Conservation (phyloP, 2,113 vertebrate genomes). For the Grammomys surdaster region DNA sequence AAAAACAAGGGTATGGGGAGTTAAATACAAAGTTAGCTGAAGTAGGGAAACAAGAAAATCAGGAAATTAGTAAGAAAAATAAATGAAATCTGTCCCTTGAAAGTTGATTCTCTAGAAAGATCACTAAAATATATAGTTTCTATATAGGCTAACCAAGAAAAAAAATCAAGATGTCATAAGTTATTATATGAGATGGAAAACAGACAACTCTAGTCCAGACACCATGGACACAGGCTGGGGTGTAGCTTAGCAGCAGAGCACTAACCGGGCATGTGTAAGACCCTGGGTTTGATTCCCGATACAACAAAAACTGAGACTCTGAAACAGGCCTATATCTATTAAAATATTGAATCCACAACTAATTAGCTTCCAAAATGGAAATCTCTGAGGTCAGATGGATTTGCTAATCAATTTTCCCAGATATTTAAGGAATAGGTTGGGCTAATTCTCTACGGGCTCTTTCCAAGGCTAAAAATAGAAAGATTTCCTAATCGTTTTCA, state of each 20-base stretch:
- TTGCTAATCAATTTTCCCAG: neutral
- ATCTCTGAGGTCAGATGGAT: neutral
- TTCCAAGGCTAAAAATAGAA: neutral
- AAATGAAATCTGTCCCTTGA: neutral
- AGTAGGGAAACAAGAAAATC: neutral
- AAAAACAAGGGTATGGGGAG: neutral
- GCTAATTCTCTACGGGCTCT: neutral
- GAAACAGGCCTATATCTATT: neutral
- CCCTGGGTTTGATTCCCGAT: neutral
- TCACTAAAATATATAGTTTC: neutral
- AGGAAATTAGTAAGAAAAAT: neutral
- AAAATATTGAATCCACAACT: neutral
- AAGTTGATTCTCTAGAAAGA: neutral
- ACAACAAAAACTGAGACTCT: neutral
- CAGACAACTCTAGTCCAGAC: neutral
- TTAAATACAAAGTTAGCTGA: neutral
- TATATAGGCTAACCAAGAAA: neutral
- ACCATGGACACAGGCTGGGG: neutral
- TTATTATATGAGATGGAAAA: neutral
- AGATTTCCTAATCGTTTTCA: neutral
- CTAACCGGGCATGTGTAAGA: neutral
- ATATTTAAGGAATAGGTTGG: neutral
- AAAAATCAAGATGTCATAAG: neutral
- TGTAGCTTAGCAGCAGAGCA: neutral
- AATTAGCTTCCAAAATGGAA: neutral